Conservation (phyloP, 2,797 vertebrate genomes). For the Moxostoma hubbsi region DNA sequence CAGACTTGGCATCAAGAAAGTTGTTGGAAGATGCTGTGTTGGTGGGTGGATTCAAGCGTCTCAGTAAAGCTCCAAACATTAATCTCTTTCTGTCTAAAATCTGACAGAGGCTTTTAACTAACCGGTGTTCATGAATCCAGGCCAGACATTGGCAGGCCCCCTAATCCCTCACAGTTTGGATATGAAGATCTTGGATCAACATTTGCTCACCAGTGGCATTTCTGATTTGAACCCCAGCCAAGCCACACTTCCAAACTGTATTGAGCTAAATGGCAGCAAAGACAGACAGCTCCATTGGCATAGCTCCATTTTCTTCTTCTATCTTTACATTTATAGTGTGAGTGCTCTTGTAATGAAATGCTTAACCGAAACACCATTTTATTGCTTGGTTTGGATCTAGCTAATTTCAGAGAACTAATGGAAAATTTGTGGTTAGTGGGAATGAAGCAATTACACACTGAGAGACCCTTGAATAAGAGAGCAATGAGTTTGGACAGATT, state of each 20-base stretch:
- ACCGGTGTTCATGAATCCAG: constrained; percentile 52
- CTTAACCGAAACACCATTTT: constrained; percentile 23
- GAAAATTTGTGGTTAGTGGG: constrained; percentile 31
- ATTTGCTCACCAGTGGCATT: constrained; percentile 53
- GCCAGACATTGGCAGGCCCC: constrained; percentile 50
- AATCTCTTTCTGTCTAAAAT: constrained; percentile 52
- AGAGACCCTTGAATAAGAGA: constrained; percentile 7
- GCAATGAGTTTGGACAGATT: constrained; percentile 6
- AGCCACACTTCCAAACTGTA: constrained; percentile 15
- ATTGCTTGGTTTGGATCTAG: constrained; percentile 21
- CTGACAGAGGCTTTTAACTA: constrained; percentile 59
- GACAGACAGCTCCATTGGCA: constrained; percentile 12
- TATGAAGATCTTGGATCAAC: constrained; percentile 50
- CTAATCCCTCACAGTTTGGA: constrained; percentile 49
- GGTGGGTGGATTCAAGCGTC: constrained; percentile 22
- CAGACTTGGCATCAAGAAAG: constrained; percentile 53
- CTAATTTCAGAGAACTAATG: constrained; percentile 9
- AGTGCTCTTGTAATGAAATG: constrained; percentile 16
- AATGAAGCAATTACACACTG: constrained; percentile 15
- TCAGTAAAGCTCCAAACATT: constrained; percentile 47
- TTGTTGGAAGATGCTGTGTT: constrained; percentile 35
- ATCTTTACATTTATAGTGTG: no score
- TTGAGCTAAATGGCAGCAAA: constrained; percentile 2
- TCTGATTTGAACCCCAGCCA: constrained; percentile 12
- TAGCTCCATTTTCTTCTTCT: no score